phyloP scores from a whole-genome alignment of 2,797 vertebrate genomes.

The Artibeus lituratus region DNA sequence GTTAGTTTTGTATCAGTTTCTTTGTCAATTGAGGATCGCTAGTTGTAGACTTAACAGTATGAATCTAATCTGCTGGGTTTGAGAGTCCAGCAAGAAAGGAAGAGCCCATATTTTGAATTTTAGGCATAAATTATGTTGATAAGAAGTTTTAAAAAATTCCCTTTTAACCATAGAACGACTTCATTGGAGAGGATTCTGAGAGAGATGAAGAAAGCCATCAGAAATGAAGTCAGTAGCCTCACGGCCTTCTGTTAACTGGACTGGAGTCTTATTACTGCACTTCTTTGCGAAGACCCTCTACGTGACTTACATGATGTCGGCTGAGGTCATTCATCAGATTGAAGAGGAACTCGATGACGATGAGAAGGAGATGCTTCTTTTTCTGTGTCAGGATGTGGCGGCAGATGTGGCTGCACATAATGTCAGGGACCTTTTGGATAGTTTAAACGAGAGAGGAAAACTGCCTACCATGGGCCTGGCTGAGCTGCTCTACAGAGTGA shows the following conservation, averaged over 20 bases:
- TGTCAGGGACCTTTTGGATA: conserved; percentile 81
- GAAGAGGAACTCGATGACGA: conserved; percentile 84
- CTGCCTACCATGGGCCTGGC: conserved; percentile 71
- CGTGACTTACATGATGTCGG: conserved; percentile 67
- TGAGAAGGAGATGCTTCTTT: conserved; percentile 85
- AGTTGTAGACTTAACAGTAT: neutral
- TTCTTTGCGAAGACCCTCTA: conserved; percentile 73
- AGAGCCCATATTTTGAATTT: neutral
- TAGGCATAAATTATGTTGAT: neutral
- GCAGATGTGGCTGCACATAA: conserved; percentile 55
- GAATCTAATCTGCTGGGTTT: neutral
- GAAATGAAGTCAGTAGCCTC: conserved; percentile 26
- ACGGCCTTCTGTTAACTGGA: conserved; percentile 64
- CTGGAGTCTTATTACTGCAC: neutral
- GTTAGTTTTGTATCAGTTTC: neutral
- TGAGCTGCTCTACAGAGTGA: conserved; percentile 86
- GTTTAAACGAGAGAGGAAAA: conserved; percentile 74
- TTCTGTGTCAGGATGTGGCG: conserved; percentile 85
- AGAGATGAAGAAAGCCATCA: conserved; percentile 54
- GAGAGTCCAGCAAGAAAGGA: neutral
- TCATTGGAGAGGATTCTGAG: conserved; percentile 19
- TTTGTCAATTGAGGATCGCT: neutral
- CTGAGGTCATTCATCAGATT: conserved; percentile 83
- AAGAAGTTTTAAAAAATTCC: neutral
- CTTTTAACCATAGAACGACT: conserved; percentile 39